Conservation (phyloP, 2,888 invertebrate species). For the Drosophila pseudotakahashii region DNA sequence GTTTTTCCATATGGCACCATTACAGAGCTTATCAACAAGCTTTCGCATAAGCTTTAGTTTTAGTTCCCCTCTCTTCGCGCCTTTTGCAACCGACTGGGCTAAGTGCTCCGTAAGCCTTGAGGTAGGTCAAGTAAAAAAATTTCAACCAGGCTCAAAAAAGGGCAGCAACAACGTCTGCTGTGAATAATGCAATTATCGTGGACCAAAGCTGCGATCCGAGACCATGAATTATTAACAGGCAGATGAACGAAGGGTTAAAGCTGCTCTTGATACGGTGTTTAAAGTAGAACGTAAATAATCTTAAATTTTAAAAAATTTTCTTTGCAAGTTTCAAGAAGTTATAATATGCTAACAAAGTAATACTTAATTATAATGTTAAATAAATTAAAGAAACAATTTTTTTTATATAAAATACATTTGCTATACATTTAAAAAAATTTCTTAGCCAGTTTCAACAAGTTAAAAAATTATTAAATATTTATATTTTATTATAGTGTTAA, state of each 20-base stretch:
- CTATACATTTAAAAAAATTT: too few species aligned
- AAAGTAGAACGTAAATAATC: not conserved
- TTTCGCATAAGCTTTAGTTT: constrained; percentile 52
- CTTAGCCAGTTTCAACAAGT: too few species aligned
- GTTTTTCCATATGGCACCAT: constrained; percentile 59
- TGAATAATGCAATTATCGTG: constrained; percentile 40
- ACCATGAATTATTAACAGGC: constrained; percentile 25
- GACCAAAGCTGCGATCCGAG: constrained; percentile 13
- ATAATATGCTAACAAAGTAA: too few species aligned
- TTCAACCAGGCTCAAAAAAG: constrained; percentile 17
- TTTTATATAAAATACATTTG: too few species aligned
- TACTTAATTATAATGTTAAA: too few species aligned
- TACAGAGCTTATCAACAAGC: constrained; percentile 64
- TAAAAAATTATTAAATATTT: too few species aligned
- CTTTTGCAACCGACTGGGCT: constrained; percentile 25
- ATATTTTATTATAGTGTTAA: too few species aligned
- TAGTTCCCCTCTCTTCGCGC: constrained; percentile 1
- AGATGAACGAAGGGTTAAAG: constrained; percentile 1
- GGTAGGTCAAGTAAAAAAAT: constrained; percentile 44
- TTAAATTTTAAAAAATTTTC: too few species aligned
- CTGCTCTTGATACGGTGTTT: not conserved
- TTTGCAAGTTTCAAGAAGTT: too few species aligned
- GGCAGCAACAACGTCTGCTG: constrained; percentile 17
- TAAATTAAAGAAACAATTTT: too few species aligned
- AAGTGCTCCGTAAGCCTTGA: constrained; percentile 41